Evolutionary conservation across 1,140 invertebrate genomes (phyloP).

Genomic region (Musca vetustissima): DNA sequence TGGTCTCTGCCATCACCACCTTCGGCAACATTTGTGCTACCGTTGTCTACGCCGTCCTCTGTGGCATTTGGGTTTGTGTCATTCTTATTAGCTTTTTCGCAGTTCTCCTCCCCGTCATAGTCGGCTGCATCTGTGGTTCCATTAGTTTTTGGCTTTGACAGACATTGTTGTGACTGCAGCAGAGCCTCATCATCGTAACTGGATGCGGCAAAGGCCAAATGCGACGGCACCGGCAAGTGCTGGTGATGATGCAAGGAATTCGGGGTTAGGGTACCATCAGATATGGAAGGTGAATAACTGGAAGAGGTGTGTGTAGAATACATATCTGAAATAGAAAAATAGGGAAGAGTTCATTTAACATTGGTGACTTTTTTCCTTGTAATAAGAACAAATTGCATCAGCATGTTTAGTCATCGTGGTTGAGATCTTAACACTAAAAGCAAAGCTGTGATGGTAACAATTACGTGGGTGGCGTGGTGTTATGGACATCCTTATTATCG

Average conservation of each 20-base stretch:
- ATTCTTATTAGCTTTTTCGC: conserved; percentile 10
- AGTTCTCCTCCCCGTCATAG: conserved; percentile 8
- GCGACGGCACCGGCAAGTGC: conserved; percentile 1
- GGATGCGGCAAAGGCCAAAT: conserved; percentile 5
- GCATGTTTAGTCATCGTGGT: conserved; percentile 9
- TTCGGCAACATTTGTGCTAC: conserved; percentile 13
- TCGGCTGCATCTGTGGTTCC: conserved; percentile 4
- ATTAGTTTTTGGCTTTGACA: conserved; percentile 5
- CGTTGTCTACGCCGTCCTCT: conserved; percentile 5
- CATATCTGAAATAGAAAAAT: conserved; percentile 43
- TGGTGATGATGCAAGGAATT: conserved; percentile 37
- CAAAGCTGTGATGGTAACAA: not conserved
- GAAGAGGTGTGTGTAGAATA: conserved; percentile 55
- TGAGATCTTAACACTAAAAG: not conserved
- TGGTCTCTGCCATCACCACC: conserved; percentile 26
- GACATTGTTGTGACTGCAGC: conserved; percentile 3
- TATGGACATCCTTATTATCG: conserved; percentile 26
- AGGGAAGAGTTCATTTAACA: not conserved
- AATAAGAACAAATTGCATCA: not conserved
- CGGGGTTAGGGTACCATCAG: conserved; percentile 52
- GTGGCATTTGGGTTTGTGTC: conserved; percentile 11
- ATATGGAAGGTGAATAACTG: conserved; percentile 53
- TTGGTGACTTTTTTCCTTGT: not conserved
- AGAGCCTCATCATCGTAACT: not conserved
- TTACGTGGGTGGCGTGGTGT: conserved; percentile 14